Evolutionary conservation across 2,888 invertebrate genomes (phyloP), one percentile per base, ranked within the genome.

Genomic region (Odontocolon sp.): DNA sequence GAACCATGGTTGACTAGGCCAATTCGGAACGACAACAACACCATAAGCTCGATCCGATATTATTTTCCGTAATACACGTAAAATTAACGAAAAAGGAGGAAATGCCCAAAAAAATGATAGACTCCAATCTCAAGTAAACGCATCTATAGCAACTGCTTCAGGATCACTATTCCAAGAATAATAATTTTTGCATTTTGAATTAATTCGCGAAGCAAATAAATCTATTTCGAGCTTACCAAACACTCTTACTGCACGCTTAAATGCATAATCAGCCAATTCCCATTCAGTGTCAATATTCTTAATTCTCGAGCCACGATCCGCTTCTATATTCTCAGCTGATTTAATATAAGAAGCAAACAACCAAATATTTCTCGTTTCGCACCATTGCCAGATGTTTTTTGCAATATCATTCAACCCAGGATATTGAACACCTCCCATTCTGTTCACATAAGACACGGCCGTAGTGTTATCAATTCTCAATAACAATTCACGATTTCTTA

Each of bases 271-370:
- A 1, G 79, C 80, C 21, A 80, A 78, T 36, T 81, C 79, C 77
- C 79, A 81, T 36, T 81, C 74, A 1, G 77, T 80, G 2, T 80
- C 76, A 5, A 31, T 3, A 23, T 82, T 79, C n/a, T n/a, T 52
- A 23, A 76, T 64, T 28, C 79, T 59, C 0, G 81, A 81, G 0
- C 54, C 47, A 0, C 50, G 8, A 45, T 79, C 80, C 2, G 81
- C 80, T 1, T 75, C 36, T 5, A 11, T 31, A 52, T 82, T 80
- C 1, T 79, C 57, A 31, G 68, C 36, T 0, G 81, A 78, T 8
- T 50, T 40, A 6, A 81, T 69, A 14, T 80, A 77, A n/a, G 74
- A 71, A 0, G 74, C 75, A 23, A 73, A 75, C 36, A 80, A 8
- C 57, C 66, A 69, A 66, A 78, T 67, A 11, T 68, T 67, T 8